Conservation (phyloP, 2,888 invertebrate genomes). For the Lissonota sp. region DNA sequence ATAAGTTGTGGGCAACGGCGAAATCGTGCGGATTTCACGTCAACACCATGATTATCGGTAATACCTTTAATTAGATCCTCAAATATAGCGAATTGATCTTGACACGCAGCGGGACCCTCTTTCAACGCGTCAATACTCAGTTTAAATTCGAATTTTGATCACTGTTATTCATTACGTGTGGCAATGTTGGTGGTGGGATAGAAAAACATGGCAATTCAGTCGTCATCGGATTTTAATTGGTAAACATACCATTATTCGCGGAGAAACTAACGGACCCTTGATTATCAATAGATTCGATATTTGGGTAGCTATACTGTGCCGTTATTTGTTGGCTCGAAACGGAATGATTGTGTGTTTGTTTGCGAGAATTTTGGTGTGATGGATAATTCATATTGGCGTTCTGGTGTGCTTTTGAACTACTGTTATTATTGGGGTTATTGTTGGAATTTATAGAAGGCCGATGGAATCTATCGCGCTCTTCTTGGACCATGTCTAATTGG, state of each 20-base stretch:
- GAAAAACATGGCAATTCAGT: not conserved
- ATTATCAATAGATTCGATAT: not conserved
- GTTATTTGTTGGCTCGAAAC: no score
- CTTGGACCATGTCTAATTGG: constrained; percentile 22
- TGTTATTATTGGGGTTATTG: not conserved
- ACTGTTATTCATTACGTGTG: not conserved
- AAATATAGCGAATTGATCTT: constrained; percentile 16
- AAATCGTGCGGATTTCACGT: not conserved
- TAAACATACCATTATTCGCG: not conserved
- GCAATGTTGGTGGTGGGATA: not conserved
- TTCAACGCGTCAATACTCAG: constrained; percentile 41
- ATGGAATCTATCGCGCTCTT: not conserved
- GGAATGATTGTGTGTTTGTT: no score
- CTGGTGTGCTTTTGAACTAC: not conserved
- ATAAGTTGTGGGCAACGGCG: not conserved
- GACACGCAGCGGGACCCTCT: constrained; percentile 46
- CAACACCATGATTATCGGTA: not conserved
- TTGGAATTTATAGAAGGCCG: not conserved
- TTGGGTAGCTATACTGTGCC: not conserved
- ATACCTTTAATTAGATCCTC: constrained; percentile 9
- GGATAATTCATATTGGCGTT: not conserved
- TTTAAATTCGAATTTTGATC: constrained; percentile 51
- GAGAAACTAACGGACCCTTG: not conserved
- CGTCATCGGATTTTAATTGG: not conserved
- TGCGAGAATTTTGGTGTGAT: not conserved